Base-by-base conservation (phyloP, 2,888 invertebrate genomes). In the Polydrusus tereticollis region DNA sequence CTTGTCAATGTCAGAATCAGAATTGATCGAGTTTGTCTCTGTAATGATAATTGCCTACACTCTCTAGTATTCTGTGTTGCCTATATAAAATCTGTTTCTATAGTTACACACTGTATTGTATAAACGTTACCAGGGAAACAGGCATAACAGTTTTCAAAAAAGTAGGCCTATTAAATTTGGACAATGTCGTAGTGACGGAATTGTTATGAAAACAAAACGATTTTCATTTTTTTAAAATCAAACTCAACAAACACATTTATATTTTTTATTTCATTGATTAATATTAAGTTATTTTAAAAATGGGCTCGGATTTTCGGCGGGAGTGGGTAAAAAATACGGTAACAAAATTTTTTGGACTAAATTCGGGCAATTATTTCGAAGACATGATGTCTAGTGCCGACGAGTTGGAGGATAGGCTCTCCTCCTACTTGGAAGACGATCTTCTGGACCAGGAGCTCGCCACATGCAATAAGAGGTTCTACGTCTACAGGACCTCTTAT, bases 321-420 rank as follows among this genome's bases (percentile, higher is more conserved):
- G 85, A 88, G 76, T 94, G 94, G 94, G 86, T 94, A 29, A 91
- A 90, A 81, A 88, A 91, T 0, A 88, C 88, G 70, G 88, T 93
- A 29, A 83, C 89, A 10, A 84, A 86, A 0, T 89, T 86, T 79
- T 87, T 92, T 12, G 90, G 90, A 73, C 84, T 89, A 20, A 87
- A 88, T 70, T 88, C 89, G 4, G 88, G 87, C 0, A 79, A 88
- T 16, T 84, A 86, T 59, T 91, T 91, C 82, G 89, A 90, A 75
- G 87, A 87, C 67, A 88, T 91, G 88, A 79, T 91, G 69, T 85
- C 86, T 0, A 84, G 82, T 38, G 85, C 87, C 72, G 87, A 89
- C 69, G 88, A 90, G 29, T 83, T 88, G 57, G 89, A 88, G 75
- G 86, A 89, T 43, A 85, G 86, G 70, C 83, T 92, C 43, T 79